Evolutionary conservation across 2,888 invertebrate species (phyloP), one percentile per base, ranked within the genome.

Genomic region (Coronaproctus castanopsis): DNA sequence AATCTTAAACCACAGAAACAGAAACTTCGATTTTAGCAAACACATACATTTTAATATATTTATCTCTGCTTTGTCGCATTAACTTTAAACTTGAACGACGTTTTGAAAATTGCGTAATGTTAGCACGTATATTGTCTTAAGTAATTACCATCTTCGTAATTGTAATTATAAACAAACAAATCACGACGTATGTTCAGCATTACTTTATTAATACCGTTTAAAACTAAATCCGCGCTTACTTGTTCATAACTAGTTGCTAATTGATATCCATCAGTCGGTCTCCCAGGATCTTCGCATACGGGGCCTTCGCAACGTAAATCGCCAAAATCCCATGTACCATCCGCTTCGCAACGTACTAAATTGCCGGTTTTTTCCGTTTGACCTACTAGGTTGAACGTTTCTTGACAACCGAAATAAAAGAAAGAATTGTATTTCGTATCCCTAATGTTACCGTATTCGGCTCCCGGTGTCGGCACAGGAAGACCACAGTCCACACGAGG

Each of bases 271-370:
- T 95, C 95, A 62, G 88, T 85, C 0, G 95, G 95, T 67, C 90
- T 80, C 1, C 93, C 91, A 0, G 95, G 95, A 72, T 96, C 95
- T 71, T 89, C 87, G 71, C 95, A 95, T 1, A 95, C 93, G 2
- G 95, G 95, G 21, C 95, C 96, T 76, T 95, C 93, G 69, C 97
- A 97, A 58, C 90, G 77, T 56, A 97, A 76, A 70, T 92, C 91
- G 24, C 96, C 96, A 70, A 96, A 93, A 75, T 96, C 96, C 97
- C 97, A 97, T 62, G 87, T 84, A 1, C 91, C 90, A 68, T 91
- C 91, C 1, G 84, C 83, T 74, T 87, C 85, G 72, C 96, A 96
- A 63, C 86, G 76, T 23, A 97, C 95, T 14, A 88, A 86, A 69
- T 90, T 90, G 68, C 95, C 92, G 66, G 91, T 86, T 66, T 86